Evolutionary conservation across 2,888 invertebrate species (phyloP).

Genomic region (Bibio marci): DNA sequence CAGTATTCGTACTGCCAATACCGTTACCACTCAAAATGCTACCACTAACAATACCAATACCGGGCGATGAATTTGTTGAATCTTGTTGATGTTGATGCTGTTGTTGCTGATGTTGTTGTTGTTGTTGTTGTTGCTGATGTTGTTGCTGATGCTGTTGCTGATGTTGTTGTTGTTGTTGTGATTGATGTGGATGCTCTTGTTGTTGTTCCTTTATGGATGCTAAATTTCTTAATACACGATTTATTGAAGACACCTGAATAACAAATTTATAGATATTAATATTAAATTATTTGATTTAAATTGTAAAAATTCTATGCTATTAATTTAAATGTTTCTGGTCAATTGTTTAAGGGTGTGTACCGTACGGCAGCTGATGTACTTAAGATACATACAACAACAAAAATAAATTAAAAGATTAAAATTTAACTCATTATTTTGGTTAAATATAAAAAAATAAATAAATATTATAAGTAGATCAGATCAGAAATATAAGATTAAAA

Average conservation of each 20-base stretch:
- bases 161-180: slow-evolving; percentile 16
- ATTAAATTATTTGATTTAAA: neutral
- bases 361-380: too few relatives aligned
- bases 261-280: slow-evolving; percentile 10
- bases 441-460: too few relatives aligned
- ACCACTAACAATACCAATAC: too few relatives aligned
- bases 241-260: slow-evolving; percentile 89
- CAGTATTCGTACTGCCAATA: neutral
- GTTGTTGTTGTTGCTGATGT: neutral
- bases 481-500: too few relatives aligned
- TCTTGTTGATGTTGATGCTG: neutral
- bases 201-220: slow-evolving; percentile 94
- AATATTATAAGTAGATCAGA: too few relatives aligned
- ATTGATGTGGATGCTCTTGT: slow-evolving; percentile 15
- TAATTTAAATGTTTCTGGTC: too few relatives aligned
- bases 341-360: too few relatives aligned
- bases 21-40: neutral
- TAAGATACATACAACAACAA: too few relatives aligned
- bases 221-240: slow-evolving; percentile 89
- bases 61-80: too few relatives aligned
- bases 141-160: neutral
- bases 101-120: neutral
- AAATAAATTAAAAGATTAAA: too few relatives aligned
- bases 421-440: too few relatives aligned
- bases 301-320: too few relatives aligned